These are phyloP conservation scores for Crax fasciolata DNA, from an alignment of 2,797 vertebrate genomes.

Conservation along the genomic window DNA sequence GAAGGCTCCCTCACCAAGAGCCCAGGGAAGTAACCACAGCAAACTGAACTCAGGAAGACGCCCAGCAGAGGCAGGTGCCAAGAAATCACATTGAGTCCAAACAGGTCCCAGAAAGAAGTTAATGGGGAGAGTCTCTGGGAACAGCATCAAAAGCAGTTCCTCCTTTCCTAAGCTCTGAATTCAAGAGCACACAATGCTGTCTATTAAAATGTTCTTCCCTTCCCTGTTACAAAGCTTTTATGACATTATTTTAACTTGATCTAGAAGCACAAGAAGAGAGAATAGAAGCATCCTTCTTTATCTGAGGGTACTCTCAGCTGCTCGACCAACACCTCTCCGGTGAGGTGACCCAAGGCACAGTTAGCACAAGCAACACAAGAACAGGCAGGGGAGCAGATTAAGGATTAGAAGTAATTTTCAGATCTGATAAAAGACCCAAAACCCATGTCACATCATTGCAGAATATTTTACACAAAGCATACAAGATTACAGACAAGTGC, in stretches of 20 bases:
- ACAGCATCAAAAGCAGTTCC: not conserved
- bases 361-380: not conserved
- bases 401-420: not conserved
- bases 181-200: not conserved
- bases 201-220: not conserved
- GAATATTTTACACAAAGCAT: not conserved
- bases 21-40: not conserved
- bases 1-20: not conserved
- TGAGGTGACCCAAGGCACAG: not conserved
- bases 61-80: too few species aligned
- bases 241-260: not conserved
- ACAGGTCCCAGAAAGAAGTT: not conserved
- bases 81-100: not conserved
- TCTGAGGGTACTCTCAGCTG: not conserved
- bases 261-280: not conserved
- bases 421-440: not conserved
- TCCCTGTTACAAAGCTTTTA: not conserved
- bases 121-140: not conserved
- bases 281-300: fast-evolving
- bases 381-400: fast-evolving
- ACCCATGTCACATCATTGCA: not conserved
- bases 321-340: not conserved
- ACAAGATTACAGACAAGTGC: not conserved
- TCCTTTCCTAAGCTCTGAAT: not conserved
- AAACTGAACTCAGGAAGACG: not conserved